Conservation (phyloP, 2,797 vertebrate species). For the Ceyx erithaca region DNA sequence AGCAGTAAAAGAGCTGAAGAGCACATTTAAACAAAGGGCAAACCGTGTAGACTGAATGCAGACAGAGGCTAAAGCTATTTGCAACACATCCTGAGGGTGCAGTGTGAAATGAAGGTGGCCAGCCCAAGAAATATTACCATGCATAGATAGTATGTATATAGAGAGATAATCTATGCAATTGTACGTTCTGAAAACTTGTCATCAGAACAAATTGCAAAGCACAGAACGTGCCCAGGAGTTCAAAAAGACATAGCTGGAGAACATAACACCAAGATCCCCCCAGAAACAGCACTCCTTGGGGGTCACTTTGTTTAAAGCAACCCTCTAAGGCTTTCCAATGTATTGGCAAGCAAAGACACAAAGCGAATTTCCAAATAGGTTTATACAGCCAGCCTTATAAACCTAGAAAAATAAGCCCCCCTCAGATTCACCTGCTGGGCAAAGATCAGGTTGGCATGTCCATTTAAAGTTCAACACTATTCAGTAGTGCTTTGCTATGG, state of each 20-base stretch:
- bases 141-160: background rate
- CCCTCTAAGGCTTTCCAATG: background rate
- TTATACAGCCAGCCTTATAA: background rate
- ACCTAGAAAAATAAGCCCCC: background rate
- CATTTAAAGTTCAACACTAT: background rate
- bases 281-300: background rate
- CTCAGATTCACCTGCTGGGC: background rate
- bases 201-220: background rate
- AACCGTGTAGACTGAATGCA: background rate
- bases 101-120: background rate
- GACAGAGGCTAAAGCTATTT: background rate
- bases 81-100: background rate
- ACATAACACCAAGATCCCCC: background rate
- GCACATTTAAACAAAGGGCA: background rate
- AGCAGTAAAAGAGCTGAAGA: conserved; percentile 14
- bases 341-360: background rate
- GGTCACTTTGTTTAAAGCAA: background rate
- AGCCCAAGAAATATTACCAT: background rate
- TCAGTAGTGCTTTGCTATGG: background rate
- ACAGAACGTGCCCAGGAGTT: background rate
- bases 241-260: background rate
- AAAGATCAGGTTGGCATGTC: background rate
- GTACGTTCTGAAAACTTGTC: background rate
- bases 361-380: background rate
- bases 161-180: background rate